Percentiles rank a stretch among this genome's conserved stretches.
Evolutionary conservation across 2,797 vertebrate genomes (phyloP).

Genomic region (Etheostoma perlongum): DNA sequence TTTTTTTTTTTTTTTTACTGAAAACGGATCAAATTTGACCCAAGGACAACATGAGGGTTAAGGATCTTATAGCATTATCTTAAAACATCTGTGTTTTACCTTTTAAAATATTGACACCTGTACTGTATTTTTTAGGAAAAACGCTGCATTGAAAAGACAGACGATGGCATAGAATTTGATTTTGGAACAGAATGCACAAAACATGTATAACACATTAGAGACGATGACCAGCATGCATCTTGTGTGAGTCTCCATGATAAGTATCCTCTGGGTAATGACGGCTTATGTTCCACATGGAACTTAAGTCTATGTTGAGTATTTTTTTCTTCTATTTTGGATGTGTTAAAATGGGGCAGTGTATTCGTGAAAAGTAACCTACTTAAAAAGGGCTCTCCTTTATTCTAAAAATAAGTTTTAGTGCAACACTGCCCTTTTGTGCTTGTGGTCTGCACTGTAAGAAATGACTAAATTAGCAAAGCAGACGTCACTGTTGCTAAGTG

Average conservation of each 20-base stretch:
- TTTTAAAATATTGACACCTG: neutral
- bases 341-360: slow-evolving; percentile 44
- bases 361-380: slow-evolving; percentile 65
- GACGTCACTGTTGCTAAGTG: slow-evolving; percentile 62
- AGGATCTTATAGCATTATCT: neutral
- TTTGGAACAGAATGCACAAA: neutral
- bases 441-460: slow-evolving; percentile 34
- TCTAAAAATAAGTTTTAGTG: slow-evolving; percentile 63
- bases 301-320: slow-evolving; percentile 9
- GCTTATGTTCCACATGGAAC: neutral
- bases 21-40: too few relatives aligned
- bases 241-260: neutral
- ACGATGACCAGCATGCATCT: neutral
- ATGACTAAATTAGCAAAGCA: slow-evolving; percentile 45
- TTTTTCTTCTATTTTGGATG: slow-evolving; percentile 1
- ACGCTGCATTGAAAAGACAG: neutral
- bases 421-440: slow-evolving; percentile 70
- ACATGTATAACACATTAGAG: neutral
- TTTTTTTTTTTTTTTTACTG: too few relatives aligned
- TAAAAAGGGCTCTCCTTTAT: slow-evolving; percentile 56
- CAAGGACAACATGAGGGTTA: neutral
- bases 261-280: neutral
- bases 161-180: neutral
- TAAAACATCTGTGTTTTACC: neutral
- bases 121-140: neutral